These are phyloP conservation scores for Otocyon megalotis DNA, from an alignment of 2,113 vertebrate species.

Conservation along the genomic window DNA sequence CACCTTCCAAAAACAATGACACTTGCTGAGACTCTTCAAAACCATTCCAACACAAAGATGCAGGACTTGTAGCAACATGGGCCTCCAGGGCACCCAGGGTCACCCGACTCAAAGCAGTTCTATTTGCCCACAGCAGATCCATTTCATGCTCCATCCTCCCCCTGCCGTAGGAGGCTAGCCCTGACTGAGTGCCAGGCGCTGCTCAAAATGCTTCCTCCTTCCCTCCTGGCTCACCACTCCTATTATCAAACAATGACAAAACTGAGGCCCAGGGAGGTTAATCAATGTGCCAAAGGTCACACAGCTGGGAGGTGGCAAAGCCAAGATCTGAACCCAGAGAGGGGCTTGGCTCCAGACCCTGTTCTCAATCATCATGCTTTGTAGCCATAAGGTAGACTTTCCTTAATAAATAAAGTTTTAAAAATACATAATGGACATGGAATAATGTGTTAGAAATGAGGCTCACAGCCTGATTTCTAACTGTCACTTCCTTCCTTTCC, in stretches of 20 bases:
- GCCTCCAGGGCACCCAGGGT: accelerated
- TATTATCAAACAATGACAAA: not conserved
- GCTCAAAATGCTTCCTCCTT: not conserved
- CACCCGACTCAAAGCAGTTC: accelerated
- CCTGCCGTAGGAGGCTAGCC: accelerated
- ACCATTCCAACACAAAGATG: not conserved
- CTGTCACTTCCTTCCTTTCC: not conserved
- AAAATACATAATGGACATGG: not conserved
- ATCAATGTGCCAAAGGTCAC: not conserved
- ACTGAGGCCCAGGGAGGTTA: not conserved
- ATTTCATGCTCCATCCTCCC: accelerated
- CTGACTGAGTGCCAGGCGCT: accelerated
- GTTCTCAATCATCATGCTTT: not conserved
- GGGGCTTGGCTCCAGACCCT: not conserved
- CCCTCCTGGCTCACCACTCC: not conserved
- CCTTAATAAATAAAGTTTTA: not conserved
- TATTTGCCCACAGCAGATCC: not conserved
- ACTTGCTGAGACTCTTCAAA: not conserved
- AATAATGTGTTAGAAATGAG: not conserved
- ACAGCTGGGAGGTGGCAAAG: not conserved
- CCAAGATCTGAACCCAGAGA: not conserved
- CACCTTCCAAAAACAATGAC: not conserved
- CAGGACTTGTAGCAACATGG: accelerated
- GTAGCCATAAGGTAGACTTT: not conserved
- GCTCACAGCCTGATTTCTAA: not conserved